Percentiles rank a stretch among this genome's conserved stretches.
Conservation (phyloP, 2,888 invertebrate genomes). For the Strigamia crassipes region DNA sequence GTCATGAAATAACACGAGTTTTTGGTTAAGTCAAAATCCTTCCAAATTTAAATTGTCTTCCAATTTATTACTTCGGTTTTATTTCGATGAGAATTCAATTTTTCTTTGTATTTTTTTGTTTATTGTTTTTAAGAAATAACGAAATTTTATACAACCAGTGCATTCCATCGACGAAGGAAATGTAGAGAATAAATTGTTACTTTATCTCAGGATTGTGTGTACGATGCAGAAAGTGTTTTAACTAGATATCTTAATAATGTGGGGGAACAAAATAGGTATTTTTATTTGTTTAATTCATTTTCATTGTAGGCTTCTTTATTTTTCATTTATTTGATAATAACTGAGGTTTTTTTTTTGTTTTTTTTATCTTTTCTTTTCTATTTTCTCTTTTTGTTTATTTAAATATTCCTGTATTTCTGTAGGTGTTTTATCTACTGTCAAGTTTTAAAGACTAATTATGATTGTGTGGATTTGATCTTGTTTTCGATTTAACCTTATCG, state of each 20-base stretch:
- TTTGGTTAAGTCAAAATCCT: not conserved
- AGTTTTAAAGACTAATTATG: constrained; percentile 32
- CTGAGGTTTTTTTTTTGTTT: not conserved
- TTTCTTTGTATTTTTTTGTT: not conserved
- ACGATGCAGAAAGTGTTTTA: not conserved
- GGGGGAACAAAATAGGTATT: not conserved
- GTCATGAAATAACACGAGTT: not conserved
- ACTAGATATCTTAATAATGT: not conserved
- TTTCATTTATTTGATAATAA: not conserved
- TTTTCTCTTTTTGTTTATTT: not conserved
- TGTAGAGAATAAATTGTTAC: constrained; percentile 7
- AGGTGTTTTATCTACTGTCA: constrained; percentile 20
- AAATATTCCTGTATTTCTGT: constrained; percentile 17
- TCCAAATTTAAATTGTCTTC: constrained; percentile 30
- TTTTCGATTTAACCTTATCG: not conserved
- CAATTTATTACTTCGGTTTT: not conserved
- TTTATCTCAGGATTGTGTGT: constrained; percentile 10
- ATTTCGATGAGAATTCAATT: not conserved
- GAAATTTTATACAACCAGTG: constrained; percentile 15
- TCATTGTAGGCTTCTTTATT: not conserved
- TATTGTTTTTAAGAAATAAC: not conserved
- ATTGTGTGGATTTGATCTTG: constrained; percentile 6
- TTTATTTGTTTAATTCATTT: not conserved
- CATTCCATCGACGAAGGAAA: constrained; percentile 16
- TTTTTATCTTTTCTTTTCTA: not conserved